phyloP scores from a whole-genome alignment of 2,797 vertebrate genomes.

The Vultur gryphus region DNA sequence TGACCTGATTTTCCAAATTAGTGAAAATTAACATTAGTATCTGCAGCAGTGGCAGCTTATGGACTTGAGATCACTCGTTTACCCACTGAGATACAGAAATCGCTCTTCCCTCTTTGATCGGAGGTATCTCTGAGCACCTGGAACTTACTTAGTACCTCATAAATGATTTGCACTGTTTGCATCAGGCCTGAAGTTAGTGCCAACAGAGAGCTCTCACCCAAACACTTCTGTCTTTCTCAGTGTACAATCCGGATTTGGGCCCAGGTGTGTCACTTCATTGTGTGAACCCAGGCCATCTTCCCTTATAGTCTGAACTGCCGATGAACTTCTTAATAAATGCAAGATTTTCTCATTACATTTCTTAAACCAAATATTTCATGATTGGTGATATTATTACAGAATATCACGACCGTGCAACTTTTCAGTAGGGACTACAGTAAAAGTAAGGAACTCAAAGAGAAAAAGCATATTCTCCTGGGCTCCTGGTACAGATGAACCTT shows the following conservation, averaged over 20 bases:
- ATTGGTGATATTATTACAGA: background rate
- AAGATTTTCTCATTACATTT: background rate
- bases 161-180: background rate
- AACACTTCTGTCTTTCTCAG: background rate
- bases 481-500: background rate
- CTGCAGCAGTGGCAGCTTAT: background rate
- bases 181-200: background rate
- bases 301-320: background rate
- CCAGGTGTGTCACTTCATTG: rapidly evolving
- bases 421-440: background rate
- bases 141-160: background rate
- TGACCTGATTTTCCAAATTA: background rate
- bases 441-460: background rate
- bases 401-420: background rate
- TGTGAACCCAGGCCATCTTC: background rate
- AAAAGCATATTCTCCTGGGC: background rate
- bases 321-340: background rate
- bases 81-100: background rate
- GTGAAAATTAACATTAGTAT: background rate
- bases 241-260: background rate
- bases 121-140: background rate
- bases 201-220: background rate
- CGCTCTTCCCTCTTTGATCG: background rate
- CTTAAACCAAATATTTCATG: background rate
- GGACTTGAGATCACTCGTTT: background rate